Percentiles rank a stretch among this genome's conserved stretches.
These are phyloP conservation scores for Alviniconcha marisindica DNA, from an alignment of 1,140 invertebrate genomes.

Conservation along the genomic window DNA sequence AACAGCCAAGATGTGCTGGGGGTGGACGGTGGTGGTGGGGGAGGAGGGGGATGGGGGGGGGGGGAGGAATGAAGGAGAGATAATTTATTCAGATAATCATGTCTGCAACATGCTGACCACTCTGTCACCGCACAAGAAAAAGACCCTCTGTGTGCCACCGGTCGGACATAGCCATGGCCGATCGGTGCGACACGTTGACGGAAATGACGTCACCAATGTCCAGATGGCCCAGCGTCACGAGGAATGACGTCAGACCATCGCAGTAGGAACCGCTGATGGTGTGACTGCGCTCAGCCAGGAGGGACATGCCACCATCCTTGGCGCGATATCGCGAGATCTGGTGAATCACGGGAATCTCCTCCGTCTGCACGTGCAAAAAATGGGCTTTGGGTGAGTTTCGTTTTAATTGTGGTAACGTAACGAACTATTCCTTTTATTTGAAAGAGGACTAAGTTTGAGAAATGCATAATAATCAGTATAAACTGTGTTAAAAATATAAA, in stretches of 20 bases:
- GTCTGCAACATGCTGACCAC: too few species aligned
- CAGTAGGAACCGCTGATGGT: not conserved
- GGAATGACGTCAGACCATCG: slow-evolving; percentile 4
- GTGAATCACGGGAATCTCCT: not conserved
- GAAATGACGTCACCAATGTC: not conserved
- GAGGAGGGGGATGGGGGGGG: too few species aligned
- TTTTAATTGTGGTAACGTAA: not conserved
- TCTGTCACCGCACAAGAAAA: not conserved
- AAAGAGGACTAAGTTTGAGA: too few species aligned
- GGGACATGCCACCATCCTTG: not conserved
- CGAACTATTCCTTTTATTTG: too few species aligned
- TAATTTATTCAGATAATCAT: too few species aligned
- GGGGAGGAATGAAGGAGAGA: too few species aligned
- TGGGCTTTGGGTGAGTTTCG: too few species aligned
- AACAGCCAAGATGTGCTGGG: too few species aligned
- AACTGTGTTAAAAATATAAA: too few species aligned
- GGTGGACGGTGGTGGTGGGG: too few species aligned
- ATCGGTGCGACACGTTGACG: not conserved
- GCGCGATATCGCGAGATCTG: not conserved
- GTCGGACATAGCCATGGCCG: not conserved
- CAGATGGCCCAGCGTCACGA: not conserved
- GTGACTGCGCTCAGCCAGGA: not conserved
- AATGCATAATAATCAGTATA: too few species aligned
- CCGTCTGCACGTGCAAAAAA: not conserved
- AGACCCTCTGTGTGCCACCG: slow-evolving; percentile 7